Evolutionary conservation across 2,888 invertebrate species (phyloP).

Genomic region (Acronicta aceris): DNA sequence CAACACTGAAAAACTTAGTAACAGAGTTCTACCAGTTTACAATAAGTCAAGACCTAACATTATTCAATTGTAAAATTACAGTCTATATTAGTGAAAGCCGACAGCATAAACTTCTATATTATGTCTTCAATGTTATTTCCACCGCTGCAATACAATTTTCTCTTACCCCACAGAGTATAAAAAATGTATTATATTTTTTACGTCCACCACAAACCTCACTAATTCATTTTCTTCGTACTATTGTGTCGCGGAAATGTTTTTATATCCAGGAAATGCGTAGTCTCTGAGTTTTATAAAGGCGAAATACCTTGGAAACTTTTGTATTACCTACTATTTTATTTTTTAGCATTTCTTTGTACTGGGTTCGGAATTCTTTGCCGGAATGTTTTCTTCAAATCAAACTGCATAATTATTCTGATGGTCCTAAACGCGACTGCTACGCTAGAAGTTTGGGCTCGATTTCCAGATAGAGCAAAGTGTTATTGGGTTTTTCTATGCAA

Average conservation of each 20-base stretch:
- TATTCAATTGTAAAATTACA: constrained; percentile 18
- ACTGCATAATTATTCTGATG: too few relatives aligned
- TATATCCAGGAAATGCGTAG: constrained; percentile 2
- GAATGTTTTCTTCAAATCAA: too few relatives aligned
- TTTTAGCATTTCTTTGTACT: too few relatives aligned
- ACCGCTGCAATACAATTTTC: constrained; percentile 39
- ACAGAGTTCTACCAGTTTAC: too few relatives aligned
- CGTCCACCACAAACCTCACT: constrained; percentile 30
- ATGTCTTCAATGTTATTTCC: constrained; percentile 26
- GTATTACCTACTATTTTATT: background rate
- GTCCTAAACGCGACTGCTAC: too few relatives aligned
- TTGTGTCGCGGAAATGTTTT: constrained; percentile 8
- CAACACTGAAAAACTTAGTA: too few relatives aligned
- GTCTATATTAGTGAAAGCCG: constrained; percentile 23
- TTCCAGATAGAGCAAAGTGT: too few relatives aligned
- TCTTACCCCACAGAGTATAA: constrained; percentile 33
- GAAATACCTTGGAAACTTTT: background rate
- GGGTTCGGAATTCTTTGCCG: too few relatives aligned
- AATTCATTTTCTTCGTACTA: constrained; percentile 29
- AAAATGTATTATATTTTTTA: constrained; percentile 29
- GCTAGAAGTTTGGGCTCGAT: too few relatives aligned
- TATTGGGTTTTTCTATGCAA: too few relatives aligned
- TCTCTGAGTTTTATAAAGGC: background rate
- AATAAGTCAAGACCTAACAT: too few relatives aligned
- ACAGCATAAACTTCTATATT: constrained; percentile 27